Evolutionary conservation across 64 coral and sea anemone genomes (phyloP).

Genomic region (Stichodactyla mertensii): DNA sequence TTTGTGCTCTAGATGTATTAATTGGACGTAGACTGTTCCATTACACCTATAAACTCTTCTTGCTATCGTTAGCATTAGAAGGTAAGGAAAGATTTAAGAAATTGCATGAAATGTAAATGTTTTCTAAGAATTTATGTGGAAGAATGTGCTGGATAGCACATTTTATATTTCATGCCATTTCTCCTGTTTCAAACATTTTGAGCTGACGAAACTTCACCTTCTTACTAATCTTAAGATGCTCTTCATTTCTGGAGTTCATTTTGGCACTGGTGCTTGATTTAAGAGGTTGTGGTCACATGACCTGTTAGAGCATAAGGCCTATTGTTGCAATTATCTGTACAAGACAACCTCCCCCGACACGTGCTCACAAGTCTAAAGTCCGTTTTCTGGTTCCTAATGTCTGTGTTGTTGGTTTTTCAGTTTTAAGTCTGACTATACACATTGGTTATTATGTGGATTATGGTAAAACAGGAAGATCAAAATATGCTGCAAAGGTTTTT

Average conservation of each 20-base stretch:
- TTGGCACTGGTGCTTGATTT: no score
- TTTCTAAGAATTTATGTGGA: background rate
- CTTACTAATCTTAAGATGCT: no score
- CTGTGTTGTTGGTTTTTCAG: slow-evolving; percentile 43
- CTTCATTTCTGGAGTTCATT: no score
- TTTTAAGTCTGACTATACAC: slow-evolving; percentile 54
- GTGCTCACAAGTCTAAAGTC: background rate
- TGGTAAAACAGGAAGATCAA: slow-evolving; percentile 60
- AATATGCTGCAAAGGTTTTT: slow-evolving; percentile 20
- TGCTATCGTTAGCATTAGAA: slow-evolving; percentile 66
- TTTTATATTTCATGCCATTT: no score
- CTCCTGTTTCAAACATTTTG: no score
- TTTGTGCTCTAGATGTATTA: slow-evolving; percentile 56
- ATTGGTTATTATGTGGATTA: slow-evolving; percentile 63
- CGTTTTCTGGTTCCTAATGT: background rate
- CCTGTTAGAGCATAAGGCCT: no score
- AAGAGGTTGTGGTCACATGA: no score
- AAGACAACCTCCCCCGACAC: no score
- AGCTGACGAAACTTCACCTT: no score
- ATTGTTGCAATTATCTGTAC: no score
- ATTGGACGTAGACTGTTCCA: slow-evolving; percentile 80
- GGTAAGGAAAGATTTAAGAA: slow-evolving; percentile 30
- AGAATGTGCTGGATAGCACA: no score
- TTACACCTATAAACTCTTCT: slow-evolving; percentile 87
- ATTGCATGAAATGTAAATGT: no score